Base-by-base conservation (phyloP, 2,797 vertebrate genomes). In the Clarias pachynema region DNA sequence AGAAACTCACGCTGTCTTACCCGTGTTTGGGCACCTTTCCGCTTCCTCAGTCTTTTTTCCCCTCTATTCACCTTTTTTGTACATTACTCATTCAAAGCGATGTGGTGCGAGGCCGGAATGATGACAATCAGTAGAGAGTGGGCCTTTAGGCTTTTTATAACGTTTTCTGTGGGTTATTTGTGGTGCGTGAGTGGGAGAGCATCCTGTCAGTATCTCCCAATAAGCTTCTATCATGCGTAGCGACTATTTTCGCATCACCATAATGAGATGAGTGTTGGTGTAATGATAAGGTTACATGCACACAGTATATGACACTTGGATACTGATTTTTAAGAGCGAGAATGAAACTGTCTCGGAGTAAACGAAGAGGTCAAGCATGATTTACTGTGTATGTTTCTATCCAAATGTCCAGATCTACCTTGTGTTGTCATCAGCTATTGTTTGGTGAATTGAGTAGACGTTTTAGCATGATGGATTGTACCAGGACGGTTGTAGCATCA, bases 171-270 rank as follows among this genome's bases (percentile, higher is more conserved):
- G 16, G 18, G 60, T 44, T 84, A 88, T 88, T 81, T 88, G 84
- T 77, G 84, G 84, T 81, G 31, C 22, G 34, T 37, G 82, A 26
- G 86, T 87, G 86, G 86, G 86, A 49, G 82, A 81, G 73, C 85
- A 82, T 86, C 82, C 87, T 88, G 87, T 66, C 82, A 84, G 59
- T 56, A 66, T 88, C 72, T 79, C 73, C 57, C 57, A 63, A 59
- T 68, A 56, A 66, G 31, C 31, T 70, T 53, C 56, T 31, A 56
- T 63, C n/a, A 69, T 40, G 62, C 49, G 26, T 59, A 40, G 53
- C n/a, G 15, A 78, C 63, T 84, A 72, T 68, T 79, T 82, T 22
- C 4, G 14, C 56, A 74, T 79, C n/a, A 31, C 56, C 40, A 15
- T 80, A 84, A 74, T 20, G 69, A 80, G 77, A 84, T 31, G 34